A percentile compares a stretch with the other conserved stretches of the same genome.
These are phyloP conservation scores for Jacana jacana DNA, from an alignment of 2,113 vertebrate species.

Conservation along the genomic window DNA sequence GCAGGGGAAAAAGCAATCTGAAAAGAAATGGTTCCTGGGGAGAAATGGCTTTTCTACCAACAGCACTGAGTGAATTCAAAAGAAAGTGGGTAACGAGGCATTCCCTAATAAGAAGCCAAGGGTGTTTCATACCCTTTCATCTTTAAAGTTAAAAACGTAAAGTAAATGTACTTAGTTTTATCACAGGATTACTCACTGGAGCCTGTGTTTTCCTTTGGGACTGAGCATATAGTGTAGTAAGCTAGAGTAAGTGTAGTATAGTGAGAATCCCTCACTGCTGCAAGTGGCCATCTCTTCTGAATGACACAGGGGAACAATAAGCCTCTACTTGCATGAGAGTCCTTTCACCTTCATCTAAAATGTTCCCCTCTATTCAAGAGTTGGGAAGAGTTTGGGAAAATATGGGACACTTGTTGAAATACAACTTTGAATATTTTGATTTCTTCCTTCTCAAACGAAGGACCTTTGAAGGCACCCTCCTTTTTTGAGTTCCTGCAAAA, in stretches of 20 bases:
- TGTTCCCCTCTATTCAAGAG: neutral
- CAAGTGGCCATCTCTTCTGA: neutral
- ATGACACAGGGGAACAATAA: accelerated
- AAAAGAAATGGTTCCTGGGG: slow-evolving; percentile 22
- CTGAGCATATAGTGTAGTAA: neutral
- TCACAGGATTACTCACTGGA: neutral
- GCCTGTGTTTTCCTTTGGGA: neutral
- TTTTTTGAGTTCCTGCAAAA: neutral
- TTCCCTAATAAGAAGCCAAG: slow-evolving; percentile 38
- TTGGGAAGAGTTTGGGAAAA: neutral
- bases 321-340: neutral
- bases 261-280: neutral
- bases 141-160: slow-evolving; percentile 25
- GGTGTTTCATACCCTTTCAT: slow-evolving; percentile 1
- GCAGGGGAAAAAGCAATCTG: neutral
- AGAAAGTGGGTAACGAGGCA: slow-evolving; percentile 9
- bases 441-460: neutral
- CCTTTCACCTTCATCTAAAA: neutral
- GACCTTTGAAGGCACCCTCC: neutral
- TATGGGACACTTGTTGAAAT: accelerated
- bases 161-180: neutral
- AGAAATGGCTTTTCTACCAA: slow-evolving; percentile 41
- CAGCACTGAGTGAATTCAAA: slow-evolving; percentile 17
- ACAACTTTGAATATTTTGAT: neutral
- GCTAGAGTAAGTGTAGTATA: too few relatives aligned